Evolutionary conservation across 2,113 vertebrate genomes (phyloP), one percentile per base, ranked within the genome.

Genomic region (Lepus americanus): DNA sequence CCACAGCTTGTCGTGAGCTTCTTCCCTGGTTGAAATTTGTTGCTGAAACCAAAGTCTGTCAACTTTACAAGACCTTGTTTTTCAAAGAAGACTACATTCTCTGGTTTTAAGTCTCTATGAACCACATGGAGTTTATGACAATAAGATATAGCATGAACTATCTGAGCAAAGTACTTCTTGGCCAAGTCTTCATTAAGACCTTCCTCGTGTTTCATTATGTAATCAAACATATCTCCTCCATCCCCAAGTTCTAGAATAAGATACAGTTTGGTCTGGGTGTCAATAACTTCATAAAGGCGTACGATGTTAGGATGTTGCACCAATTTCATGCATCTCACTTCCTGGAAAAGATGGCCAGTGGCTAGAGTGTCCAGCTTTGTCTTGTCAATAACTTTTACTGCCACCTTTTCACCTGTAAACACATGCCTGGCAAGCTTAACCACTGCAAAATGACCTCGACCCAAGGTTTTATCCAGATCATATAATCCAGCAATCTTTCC

Each of bases 11-110:
- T 99, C 1, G 99, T 99, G 92, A 99, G 99, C 97, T 99, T 99
- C 98, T 99, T 99, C 63, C 99, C 99, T 6, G 99, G 99, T 92
- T 99, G 99, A 95, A 99, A 99, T 96, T 99, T 99, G 98, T 99
- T 99, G 97, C 99, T 99, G 98, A 99, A 99, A 96, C 99, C 99
- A 98, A 99, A 99, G 98, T 99, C 99, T 25, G 99, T 99, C 97
- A 99, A 98, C 98, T 99, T 99, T 90, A 99, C 99, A 67, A 99
- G 98, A 95, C 99, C 99, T 98, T 99, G 99, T 94, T 99, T 99
- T 97, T 99, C 99, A 85, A 99, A 99, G 98, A 99, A 99, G 87
- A 99, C 99, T 88, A 99, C 99, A 6, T 99, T 99, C 98, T 99
- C 99, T 0, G 99, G 99, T 96, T 99, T 99, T 55, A 99, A 98